Percentiles rank a stretch among this genome's conserved stretches.
phyloP scores from a whole-genome alignment of 1,140 invertebrate genomes.

The Wiebesia pumilae region DNA sequence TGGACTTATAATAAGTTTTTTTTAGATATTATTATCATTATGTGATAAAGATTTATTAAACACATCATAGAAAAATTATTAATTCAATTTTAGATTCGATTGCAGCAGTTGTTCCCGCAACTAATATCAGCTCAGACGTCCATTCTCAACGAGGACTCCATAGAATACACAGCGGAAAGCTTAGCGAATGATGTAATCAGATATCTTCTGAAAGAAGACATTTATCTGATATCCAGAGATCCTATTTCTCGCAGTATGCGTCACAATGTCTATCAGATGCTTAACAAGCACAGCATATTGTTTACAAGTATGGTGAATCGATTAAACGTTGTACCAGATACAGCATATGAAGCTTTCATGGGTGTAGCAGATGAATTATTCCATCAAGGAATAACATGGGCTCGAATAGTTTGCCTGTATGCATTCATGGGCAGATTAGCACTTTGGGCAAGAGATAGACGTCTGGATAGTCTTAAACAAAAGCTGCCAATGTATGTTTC shows the following conservation, averaged over 20 bases:
- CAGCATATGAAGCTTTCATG: conserved; percentile 76
- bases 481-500: conserved; percentile 72
- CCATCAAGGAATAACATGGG: conserved; percentile 78
- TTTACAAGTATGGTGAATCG: conserved; percentile 79
- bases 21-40: too few species aligned
- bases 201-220: conserved; percentile 72
- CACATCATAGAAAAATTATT: background rate
- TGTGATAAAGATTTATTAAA: background rate
- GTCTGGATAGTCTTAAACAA: conserved; percentile 70
- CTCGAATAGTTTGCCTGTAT: conserved; percentile 78
- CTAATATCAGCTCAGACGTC: conserved; percentile 62
- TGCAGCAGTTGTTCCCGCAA: conserved; percentile 71
- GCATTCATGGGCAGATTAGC: conserved; percentile 78
- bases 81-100: conserved; percentile 65
- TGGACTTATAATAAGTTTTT: too few species aligned
- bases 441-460: conserved; percentile 74
- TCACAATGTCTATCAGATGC: conserved; percentile 74
- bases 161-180: conserved; percentile 69
- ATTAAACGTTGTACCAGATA: conserved; percentile 75
- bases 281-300: conserved; percentile 77
- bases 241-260: conserved; percentile 72
- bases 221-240: conserved; percentile 71
- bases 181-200: conserved; percentile 71
- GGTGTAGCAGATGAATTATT: conserved; percentile 79
- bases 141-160: conserved; percentile 65